Percentiles rank a stretch among this genome's conserved stretches.
Conservation (phyloP, 2,113 vertebrate species). For the Poeciliopsis turrubarensis region DNA sequence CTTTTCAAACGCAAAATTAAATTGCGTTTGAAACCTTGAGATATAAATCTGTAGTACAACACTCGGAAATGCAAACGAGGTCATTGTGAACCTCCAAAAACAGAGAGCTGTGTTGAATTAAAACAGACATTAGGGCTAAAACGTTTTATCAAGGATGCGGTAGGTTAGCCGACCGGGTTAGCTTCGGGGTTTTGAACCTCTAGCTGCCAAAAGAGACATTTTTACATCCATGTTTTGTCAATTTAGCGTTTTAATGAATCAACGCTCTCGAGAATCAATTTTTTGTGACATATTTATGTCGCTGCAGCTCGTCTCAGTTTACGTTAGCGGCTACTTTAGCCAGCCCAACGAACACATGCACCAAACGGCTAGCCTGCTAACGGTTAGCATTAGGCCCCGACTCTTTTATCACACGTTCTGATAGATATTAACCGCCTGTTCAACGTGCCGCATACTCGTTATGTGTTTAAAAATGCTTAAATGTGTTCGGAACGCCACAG, state of each 20-base stretch:
- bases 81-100: neutral
- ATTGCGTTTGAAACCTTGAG: too few relatives aligned
- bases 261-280: neutral
- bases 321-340: neutral
- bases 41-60: neutral
- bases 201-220: neutral
- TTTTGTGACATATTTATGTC: neutral
- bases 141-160: neutral
- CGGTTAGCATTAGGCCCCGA: slow-evolving; percentile 65
- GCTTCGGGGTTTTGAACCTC: neutral
- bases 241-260: neutral
- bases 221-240: neutral
- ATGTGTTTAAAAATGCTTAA: neutral
- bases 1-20: too few relatives aligned
- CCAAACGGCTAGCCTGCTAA: slow-evolving; percentile 60
- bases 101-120: neutral
- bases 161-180: neutral
- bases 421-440: neutral
- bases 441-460: accelerated
- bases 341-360: slow-evolving; percentile 64
- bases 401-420: neutral
- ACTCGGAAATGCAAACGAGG: neutral
- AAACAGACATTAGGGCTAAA: neutral
- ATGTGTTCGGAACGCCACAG: accelerated
- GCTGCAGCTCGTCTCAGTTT: neutral